These are phyloP conservation scores for Drosophila quasianomalipes DNA, from an alignment of 2,888 invertebrate genomes.

Conservation along the genomic window DNA sequence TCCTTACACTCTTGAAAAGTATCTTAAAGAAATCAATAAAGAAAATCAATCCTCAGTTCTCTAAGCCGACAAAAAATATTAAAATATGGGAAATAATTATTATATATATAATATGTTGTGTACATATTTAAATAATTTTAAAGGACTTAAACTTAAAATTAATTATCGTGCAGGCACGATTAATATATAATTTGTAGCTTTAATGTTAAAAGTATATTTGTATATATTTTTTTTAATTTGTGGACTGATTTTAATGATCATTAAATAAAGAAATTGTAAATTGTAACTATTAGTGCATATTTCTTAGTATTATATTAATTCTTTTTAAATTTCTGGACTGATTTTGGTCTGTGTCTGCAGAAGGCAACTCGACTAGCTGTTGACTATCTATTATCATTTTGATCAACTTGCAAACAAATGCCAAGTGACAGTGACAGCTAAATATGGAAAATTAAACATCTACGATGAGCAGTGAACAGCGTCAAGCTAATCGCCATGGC, in stretches of 20 bases:
- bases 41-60: background rate
- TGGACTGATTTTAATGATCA: background rate
- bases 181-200: background rate
- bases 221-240: background rate
- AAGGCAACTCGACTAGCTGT: background rate
- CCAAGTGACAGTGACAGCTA: constrained; percentile 43
- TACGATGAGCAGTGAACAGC: constrained; percentile 7
- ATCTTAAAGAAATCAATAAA: background rate
- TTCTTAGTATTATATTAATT: background rate
- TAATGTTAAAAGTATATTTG: background rate
- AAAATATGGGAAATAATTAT: background rate
- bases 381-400: constrained; percentile 4
- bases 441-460: constrained; percentile 51
- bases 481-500: constrained; percentile 32
- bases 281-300: background rate
- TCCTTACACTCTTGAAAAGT: background rate
- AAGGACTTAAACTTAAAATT: background rate
- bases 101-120: background rate
- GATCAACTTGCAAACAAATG: constrained; percentile 25
- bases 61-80: background rate
- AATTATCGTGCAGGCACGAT: background rate
- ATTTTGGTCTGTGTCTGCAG: background rate
- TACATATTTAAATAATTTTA: background rate
- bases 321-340: background rate
- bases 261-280: background rate